Conservation (phyloP, 2,888 invertebrate species). For the Calameuta filiformis region DNA sequence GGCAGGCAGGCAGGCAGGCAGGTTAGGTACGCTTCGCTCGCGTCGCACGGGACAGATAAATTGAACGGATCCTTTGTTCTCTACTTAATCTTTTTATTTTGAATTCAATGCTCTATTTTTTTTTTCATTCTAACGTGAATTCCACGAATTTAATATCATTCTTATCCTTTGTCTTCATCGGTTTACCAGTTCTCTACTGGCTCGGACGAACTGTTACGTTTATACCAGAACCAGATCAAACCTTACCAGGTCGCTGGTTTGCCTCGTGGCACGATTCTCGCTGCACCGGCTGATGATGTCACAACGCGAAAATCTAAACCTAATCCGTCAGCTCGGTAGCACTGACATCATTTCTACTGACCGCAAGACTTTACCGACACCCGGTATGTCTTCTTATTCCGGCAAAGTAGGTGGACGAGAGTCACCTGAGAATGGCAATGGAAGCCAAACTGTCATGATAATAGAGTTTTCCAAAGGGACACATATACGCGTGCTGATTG, state of each 20-base stretch:
- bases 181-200: neutral
- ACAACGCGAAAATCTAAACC: neutral
- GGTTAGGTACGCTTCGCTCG: neutral
- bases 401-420: conserved; percentile 48
- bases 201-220: neutral
- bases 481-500: neutral
- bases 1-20: neutral
- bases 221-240: neutral
- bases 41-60: neutral
- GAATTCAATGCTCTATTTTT: too few species aligned
- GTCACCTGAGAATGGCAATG: conserved; percentile 42
- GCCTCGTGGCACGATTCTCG: neutral
- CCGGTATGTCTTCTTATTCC: neutral
- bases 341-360: conserved; percentile 22
- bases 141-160: neutral
- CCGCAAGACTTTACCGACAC: neutral
- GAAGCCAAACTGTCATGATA: conserved; percentile 42
- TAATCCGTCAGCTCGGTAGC: neutral
- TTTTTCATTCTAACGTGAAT: neutral
- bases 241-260: neutral
- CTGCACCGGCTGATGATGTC: neutral
- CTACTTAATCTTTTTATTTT: too few species aligned
- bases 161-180: neutral
- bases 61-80: neutral
- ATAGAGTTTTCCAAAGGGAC: conserved; percentile 28